A percentile compares a stretch with the other conserved stretches of the same genome.
These are phyloP conservation scores for Epizoanthus rinbou DNA, from an alignment of 92 coral and sea anemone genomes.

Conservation along the genomic window DNA sequence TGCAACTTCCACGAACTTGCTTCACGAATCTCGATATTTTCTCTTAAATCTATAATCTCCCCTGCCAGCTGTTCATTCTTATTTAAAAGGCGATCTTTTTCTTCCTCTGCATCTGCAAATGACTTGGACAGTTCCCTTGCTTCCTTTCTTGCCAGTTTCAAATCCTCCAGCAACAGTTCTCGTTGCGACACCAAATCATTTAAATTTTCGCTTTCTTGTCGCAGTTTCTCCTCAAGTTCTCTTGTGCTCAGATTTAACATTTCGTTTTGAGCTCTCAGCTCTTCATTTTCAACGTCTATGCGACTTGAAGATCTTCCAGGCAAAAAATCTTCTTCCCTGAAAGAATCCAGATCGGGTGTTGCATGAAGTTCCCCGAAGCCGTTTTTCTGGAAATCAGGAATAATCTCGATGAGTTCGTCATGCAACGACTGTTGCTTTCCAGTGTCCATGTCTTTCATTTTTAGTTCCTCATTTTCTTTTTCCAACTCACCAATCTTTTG, in stretches of 20 bases:
- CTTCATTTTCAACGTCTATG: conserved; percentile 32
- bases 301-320: conserved; percentile 37
- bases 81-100: conserved; percentile 10
- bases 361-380: conserved; percentile 34
- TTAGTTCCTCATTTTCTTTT: conserved; percentile 59
- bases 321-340: conserved; percentile 11
- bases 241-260: conserved; percentile 35
- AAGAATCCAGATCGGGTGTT: conserved; percentile 33
- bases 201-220: conserved; percentile 24
- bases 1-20: conserved; percentile 31
- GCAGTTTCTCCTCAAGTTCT: conserved; percentile 35
- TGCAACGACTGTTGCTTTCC: conserved; percentile 28
- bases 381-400: conserved; percentile 40
- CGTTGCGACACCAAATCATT: conserved; percentile 20
- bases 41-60: conserved; percentile 33
- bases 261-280: conserved; percentile 38
- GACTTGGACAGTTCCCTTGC: conserved; percentile 32
- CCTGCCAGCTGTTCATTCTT: conserved; percentile 50
- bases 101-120: conserved; percentile 36
- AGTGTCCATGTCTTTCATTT: conserved; percentile 29
- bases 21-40: conserved; percentile 32
- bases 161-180: conserved; percentile 13
- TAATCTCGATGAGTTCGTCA: conserved; percentile 32
- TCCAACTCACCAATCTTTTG: conserved; percentile 46
- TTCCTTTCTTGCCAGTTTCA: conserved; percentile 20